Evolutionary conservation across 2,888 invertebrate species (phyloP).

Genomic region (Sesia bembeciformis): DNA sequence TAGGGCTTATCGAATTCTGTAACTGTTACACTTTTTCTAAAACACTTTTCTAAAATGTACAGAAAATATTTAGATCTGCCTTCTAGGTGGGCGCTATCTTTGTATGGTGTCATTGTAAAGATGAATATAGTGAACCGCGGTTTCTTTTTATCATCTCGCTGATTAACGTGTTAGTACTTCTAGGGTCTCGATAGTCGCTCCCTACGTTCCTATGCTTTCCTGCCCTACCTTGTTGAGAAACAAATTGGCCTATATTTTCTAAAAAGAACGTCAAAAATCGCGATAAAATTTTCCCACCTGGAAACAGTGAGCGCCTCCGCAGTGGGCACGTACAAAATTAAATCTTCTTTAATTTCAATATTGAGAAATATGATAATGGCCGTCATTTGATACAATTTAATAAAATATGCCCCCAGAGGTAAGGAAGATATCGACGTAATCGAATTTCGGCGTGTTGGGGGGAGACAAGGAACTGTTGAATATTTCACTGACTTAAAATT

Average conservation of each 20-base stretch:
- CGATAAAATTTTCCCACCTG: not conserved
- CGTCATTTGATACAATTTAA: constrained; percentile 23
- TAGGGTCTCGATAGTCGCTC: too few relatives aligned
- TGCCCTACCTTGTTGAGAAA: too few relatives aligned
- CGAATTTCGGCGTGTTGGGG: not conserved
- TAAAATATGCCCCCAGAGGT: constrained; percentile 10
- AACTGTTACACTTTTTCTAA: too few relatives aligned
- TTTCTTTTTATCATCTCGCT: too few relatives aligned
- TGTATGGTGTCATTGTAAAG: too few relatives aligned
- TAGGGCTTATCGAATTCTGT: too few relatives aligned
- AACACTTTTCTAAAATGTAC: too few relatives aligned
- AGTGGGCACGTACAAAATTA: constrained; percentile 6
- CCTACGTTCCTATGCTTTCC: too few relatives aligned
- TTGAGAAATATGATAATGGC: constrained; percentile 16
- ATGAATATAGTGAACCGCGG: too few relatives aligned
- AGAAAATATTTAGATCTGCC: too few relatives aligned
- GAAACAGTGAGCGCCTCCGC: not conserved
- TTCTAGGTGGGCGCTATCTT: too few relatives aligned
- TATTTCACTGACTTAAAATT: constrained; percentile 2
- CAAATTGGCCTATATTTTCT: not conserved
- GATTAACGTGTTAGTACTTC: too few relatives aligned
- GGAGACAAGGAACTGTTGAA: constrained; percentile 2
- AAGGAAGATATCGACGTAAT: constrained; percentile 1
- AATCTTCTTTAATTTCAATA: constrained; percentile 25
- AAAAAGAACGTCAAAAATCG: not conserved